Base-by-base conservation (phyloP, 1,140 invertebrate genomes). In the Palaemon carinicauda region DNA sequence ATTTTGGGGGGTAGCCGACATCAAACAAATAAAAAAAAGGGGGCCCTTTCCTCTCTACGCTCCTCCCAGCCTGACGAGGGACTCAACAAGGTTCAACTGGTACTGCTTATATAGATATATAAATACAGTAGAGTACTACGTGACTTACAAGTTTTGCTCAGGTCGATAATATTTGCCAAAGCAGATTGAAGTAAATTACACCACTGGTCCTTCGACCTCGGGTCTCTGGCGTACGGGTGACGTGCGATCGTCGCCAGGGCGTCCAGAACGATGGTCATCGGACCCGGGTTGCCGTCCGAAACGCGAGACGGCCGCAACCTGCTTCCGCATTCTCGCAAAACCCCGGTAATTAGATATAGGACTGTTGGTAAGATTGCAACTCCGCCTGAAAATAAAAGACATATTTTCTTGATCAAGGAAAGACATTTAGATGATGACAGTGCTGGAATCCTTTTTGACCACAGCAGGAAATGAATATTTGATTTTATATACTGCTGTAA, bases 341-440 rank as follows among this genome's bases (percentile, higher is more conserved):
- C 95, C 87, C 97, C 97, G 33, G 96, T 97, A 3, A 95, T 95
- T 73, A 99, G 92, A 91, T 97, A 98, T n/a, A 99, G 92, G 41
- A 99, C 93, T 0, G 97, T 97, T 27, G 98, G 98, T 41, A 99
- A 93, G 87, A 99, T 94, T 52, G 96, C 94, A 7, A 98, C 90
- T 24, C 96, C 96, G 53, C 96, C 96, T 95, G 83, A n/a, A 19
- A 21, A 56, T 24, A n/a, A 14, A 73, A 5, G 50, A 15, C 29
- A 41, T 3, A n/a, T 41, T 41, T 41, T 41, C 3, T 41, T 4
- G 3, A 41, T 41, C 9, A 4, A 41, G 3, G 33, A 4, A 41
- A 41, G 33, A 41, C 9, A 4, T 41, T 9, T 9, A 41, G 3
- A 41, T 9, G 9, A 41, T 41, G 33, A 41, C 33, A 41, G 9